These are phyloP conservation scores for Silurus aristotelis DNA, from an alignment of 2,797 vertebrate species.

Conservation along the genomic window DNA sequence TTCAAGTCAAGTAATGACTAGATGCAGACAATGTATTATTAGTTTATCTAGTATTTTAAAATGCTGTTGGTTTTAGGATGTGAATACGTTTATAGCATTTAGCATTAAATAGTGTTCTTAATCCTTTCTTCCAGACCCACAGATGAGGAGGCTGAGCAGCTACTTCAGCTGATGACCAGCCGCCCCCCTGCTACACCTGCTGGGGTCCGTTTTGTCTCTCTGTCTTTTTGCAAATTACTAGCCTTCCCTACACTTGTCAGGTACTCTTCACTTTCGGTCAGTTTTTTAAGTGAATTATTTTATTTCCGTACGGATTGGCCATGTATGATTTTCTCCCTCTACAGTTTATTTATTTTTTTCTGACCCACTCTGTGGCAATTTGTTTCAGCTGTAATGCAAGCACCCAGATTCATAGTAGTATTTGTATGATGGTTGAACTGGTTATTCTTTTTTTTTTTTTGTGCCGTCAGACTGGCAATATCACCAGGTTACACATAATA, in stretches of 20 bases:
- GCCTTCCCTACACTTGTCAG: constrained; percentile 96
- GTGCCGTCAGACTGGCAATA: background rate
- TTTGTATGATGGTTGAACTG: background rate
- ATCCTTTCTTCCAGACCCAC: constrained; percentile 79
- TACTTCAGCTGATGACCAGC: constrained; percentile 96
- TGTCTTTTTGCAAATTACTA: constrained; percentile 96
- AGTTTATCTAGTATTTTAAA: background rate
- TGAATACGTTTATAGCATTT: background rate
- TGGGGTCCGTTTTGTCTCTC: constrained; percentile 93
- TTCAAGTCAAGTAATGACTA: background rate
- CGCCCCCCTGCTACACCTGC: constrained; percentile 94
- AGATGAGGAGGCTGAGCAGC: constrained; percentile 94
- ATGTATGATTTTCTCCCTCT: background rate
- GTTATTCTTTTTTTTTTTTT: background rate
- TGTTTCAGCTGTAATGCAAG: background rate
- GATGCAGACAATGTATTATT: background rate
- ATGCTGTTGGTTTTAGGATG: background rate
- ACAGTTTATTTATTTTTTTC: background rate
- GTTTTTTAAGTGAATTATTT: background rate
- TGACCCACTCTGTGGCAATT: background rate
- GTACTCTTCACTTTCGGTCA: constrained; percentile 62
- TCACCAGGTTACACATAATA: background rate
- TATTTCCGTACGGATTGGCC: background rate
- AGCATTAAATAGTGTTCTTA: background rate
- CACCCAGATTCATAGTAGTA: background rate